Conservation (phyloP, 2,888 invertebrate species). For the Tillus elongatus region DNA sequence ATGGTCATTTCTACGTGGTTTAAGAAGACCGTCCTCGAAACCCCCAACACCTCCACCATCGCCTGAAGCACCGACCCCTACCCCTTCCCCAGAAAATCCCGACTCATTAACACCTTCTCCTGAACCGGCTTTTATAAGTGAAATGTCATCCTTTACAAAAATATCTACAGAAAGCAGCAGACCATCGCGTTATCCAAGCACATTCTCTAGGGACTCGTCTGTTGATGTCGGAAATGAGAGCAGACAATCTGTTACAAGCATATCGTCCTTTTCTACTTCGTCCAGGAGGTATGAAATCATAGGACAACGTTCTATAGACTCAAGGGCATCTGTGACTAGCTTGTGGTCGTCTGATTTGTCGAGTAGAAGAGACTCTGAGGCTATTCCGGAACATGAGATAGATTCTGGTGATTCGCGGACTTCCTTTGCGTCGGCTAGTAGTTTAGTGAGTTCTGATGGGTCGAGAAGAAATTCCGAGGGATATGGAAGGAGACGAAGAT, state of each 20-base stretch:
- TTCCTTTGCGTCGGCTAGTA: slow-evolving; percentile 37
- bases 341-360: slow-evolving; percentile 40
- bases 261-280: slow-evolving; percentile 41
- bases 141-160: slow-evolving; percentile 32
- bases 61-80: slow-evolving; percentile 44
- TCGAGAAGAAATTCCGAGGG: slow-evolving; percentile 36
- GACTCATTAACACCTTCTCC: slow-evolving; percentile 32
- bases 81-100: slow-evolving; percentile 32
- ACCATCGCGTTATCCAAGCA: slow-evolving; percentile 30
- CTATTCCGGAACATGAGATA: slow-evolving; percentile 41
- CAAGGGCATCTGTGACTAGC: slow-evolving; percentile 40
- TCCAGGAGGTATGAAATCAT: slow-evolving; percentile 40
- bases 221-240: slow-evolving; percentile 40
- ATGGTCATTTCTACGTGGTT: slow-evolving; percentile 55
- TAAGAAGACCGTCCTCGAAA: slow-evolving; percentile 33
- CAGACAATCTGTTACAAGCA: slow-evolving; percentile 39
- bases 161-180: slow-evolving; percentile 34
- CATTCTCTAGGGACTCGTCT: slow-evolving; percentile 39
- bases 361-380: slow-evolving; percentile 38
- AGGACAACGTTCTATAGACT: slow-evolving; percentile 41
- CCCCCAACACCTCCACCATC: slow-evolving; percentile 31
- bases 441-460: slow-evolving; percentile 31
- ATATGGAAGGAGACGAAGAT: slow-evolving; percentile 29
- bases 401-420: slow-evolving; percentile 36
- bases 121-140: slow-evolving; percentile 33